Evolutionary conservation across 2,888 invertebrate genomes (phyloP).

Genomic region (Cecidostiba fungosa): DNA sequence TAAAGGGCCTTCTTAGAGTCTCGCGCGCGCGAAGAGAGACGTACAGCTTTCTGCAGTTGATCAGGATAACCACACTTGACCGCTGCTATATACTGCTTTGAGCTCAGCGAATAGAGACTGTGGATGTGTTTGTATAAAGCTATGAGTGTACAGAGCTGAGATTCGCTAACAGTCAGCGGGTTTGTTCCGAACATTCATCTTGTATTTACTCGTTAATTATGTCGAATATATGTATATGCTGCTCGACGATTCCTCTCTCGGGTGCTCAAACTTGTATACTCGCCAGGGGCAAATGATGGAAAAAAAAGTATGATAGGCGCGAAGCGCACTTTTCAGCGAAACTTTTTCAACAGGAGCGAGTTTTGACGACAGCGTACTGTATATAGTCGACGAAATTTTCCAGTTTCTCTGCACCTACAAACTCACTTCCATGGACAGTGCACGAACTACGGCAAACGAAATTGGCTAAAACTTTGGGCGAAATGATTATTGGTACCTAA

Average conservation of each 20-base stretch:
- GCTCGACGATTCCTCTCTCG: slow-evolving; percentile 18
- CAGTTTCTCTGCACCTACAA: too few species aligned
- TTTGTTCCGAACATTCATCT: background rate
- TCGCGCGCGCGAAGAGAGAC: background rate
- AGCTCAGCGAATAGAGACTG: background rate
- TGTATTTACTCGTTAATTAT: slow-evolving; percentile 33
- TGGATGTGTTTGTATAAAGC: background rate
- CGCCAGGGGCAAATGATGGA: background rate
- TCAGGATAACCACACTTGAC: slow-evolving; percentile 33
- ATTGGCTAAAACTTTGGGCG: too few species aligned
- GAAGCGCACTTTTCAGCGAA: too few species aligned
- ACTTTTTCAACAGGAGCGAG: too few species aligned
- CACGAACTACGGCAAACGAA: too few species aligned
- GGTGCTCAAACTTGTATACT: background rate
- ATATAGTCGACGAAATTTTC: too few species aligned
- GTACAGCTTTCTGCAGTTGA: background rate
- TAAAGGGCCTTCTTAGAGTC: slow-evolving; percentile 6
- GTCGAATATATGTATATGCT: background rate
- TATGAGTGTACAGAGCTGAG: background rate
- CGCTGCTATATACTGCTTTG: slow-evolving; percentile 17
- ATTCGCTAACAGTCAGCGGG: slow-evolving; percentile 7
- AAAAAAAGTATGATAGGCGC: too few species aligned
- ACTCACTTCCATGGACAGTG: too few species aligned
- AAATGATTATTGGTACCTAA: too few species aligned
- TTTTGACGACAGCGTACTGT: too few species aligned